Percentiles rank a stretch among this genome's conserved stretches.
Evolutionary conservation across 53 echinoderm and acorn worm genomes (phyloP).

Genomic region (Stichopus horrens): DNA sequence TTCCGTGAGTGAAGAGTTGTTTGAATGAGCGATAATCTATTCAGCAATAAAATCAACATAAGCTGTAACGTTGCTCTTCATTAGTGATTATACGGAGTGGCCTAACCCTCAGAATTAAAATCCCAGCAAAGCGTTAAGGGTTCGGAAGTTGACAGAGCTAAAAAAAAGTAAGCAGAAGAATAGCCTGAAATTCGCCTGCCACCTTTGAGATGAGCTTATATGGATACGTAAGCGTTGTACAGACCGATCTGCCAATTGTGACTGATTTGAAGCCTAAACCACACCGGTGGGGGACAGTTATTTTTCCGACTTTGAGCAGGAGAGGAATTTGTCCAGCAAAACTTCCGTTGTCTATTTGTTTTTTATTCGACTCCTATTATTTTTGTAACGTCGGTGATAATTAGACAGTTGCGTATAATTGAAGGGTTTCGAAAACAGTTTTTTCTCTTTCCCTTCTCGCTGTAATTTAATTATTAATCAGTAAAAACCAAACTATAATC

Average conservation of each 20-base stretch:
- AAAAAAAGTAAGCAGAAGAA: too few species aligned
- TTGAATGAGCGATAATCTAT: constrained; percentile 39
- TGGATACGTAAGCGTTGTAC: not conserved
- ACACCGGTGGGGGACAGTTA: too few species aligned
- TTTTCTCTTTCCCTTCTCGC: not conserved
- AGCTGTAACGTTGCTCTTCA: constrained; percentile 39
- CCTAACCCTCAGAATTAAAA: constrained; percentile 22
- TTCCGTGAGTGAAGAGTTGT: constrained; percentile 26
- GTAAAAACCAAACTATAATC: too few species aligned
- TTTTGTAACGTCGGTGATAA: too few species aligned
- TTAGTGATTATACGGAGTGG: constrained; percentile 27
- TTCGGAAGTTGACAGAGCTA: not conserved
- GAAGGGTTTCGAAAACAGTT: not conserved
- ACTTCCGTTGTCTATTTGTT: too few species aligned
- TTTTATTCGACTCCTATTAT: too few species aligned
- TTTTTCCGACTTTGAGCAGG: too few species aligned
- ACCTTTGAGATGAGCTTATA: not conserved
- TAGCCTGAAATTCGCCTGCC: not conserved
- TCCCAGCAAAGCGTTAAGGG: not conserved
- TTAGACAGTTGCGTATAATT: not conserved
- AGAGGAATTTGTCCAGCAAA: too few species aligned
- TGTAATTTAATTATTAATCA: too few species aligned
- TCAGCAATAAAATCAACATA: constrained; percentile 46
- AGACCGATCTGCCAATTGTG: too few species aligned
- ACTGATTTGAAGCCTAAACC: too few species aligned